A percentile compares a stretch with the other conserved stretches of the same genome.
phyloP scores from a whole-genome alignment of 2,888 invertebrate species.

The Sarcophaga rosellei region DNA sequence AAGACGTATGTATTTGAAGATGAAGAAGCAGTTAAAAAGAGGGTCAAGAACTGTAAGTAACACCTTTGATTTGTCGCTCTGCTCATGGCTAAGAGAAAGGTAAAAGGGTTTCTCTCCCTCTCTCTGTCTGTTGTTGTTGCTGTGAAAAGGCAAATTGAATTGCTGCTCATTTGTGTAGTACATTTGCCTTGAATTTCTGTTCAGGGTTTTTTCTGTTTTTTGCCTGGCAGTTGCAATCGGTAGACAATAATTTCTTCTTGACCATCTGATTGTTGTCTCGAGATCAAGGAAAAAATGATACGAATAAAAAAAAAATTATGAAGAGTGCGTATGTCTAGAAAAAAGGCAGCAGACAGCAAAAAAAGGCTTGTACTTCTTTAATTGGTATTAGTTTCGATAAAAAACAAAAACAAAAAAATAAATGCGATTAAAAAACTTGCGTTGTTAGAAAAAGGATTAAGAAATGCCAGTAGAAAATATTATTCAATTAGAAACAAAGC shows the following conservation, averaged over 20 bases:
- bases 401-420: conserved; percentile 25
- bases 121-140: too few relatives aligned
- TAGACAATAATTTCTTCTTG: conserved; percentile 37
- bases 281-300: conserved; percentile 31
- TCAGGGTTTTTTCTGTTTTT: not conserved
- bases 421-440: not conserved
- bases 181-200: not conserved
- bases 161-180: conserved; percentile 32
- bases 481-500: not conserved
- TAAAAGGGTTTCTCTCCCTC: conserved; percentile 17
- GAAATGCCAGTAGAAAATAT: not conserved
- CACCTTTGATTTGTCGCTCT: conserved; percentile 77
- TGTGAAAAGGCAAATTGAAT: conserved; percentile 57
- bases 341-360: too few relatives aligned
- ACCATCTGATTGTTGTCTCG: conserved; percentile 63
- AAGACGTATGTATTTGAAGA: not conserved
- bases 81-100: conserved; percentile 3
- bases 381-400: conserved; percentile 19
- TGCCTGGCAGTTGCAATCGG: conserved; percentile 58
- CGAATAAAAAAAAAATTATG: too few relatives aligned
- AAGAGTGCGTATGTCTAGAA: not conserved
- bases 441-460: conserved; percentile 55
- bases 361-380: conserved; percentile 22
- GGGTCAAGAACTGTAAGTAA: conserved; percentile 76
- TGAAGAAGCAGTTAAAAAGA: conserved; percentile 68